A percentile compares a stretch with the other conserved stretches of the same genome.
phyloP scores from a whole-genome alignment of 2,113 vertebrate species.

The Callionymus lyra region DNA sequence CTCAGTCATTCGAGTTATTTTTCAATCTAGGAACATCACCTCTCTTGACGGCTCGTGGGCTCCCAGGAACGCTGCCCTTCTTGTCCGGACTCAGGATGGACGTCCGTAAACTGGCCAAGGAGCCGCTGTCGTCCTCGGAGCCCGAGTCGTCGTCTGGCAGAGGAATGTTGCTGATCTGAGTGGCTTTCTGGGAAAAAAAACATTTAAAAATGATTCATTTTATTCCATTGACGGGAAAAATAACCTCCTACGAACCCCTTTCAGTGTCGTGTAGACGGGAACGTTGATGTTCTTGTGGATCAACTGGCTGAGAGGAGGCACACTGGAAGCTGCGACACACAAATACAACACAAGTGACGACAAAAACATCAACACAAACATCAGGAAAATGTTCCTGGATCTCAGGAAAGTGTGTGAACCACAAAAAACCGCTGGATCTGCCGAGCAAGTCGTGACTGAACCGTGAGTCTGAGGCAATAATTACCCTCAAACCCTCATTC shows the following conservation, averaged over 20 bases:
- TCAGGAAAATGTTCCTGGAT: neutral
- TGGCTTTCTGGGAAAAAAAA: slow-evolving; percentile 82
- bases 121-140: slow-evolving; percentile 83
- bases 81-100: slow-evolving; percentile 69
- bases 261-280: slow-evolving; percentile 80
- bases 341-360: slow-evolving; percentile 14
- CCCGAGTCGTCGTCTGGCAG: slow-evolving; percentile 80
- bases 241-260: slow-evolving; percentile 71
- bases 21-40: no score
- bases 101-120: slow-evolving; percentile 75
- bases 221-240: neutral
- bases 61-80: slow-evolving; percentile 74
- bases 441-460: slow-evolving; percentile 17
- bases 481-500: slow-evolving; percentile 34
- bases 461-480: slow-evolving; percentile 25
- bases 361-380: neutral
- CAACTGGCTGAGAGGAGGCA: slow-evolving; percentile 70
- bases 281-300: slow-evolving; percentile 81
- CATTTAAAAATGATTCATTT: no score
- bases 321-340: slow-evolving; percentile 53
- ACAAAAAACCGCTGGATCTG: neutral
- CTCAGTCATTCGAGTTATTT: no score
- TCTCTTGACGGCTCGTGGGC: slow-evolving; percentile 79
- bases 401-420: no score
- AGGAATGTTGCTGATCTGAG: slow-evolving; percentile 80